Percentiles rank a stretch among this genome's conserved stretches.
Evolutionary conservation across 2,113 vertebrate genomes (phyloP).

Genomic region (Sinocyclocheilus grahami): DNA sequence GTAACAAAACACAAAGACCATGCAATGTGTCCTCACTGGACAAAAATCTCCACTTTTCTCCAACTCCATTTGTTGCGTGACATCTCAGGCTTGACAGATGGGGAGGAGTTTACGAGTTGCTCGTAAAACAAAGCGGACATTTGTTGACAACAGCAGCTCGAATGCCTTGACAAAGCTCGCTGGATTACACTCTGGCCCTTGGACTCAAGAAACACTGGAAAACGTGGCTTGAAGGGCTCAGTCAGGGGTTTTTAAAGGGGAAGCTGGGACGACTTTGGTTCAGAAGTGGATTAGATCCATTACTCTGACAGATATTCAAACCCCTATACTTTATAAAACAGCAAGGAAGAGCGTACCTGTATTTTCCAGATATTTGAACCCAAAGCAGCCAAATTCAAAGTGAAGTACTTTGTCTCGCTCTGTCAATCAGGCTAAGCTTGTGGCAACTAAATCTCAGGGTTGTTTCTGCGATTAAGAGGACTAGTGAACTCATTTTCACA

Average conservation of each 20-base stretch:
- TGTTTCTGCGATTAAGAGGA: slow-evolving; percentile 22
- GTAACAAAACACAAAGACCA: slow-evolving; percentile 1
- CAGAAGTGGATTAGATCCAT: slow-evolving; percentile 2
- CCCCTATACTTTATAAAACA: neutral
- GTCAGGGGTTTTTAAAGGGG: neutral
- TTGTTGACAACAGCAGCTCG: slow-evolving; percentile 27
- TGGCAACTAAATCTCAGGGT: neutral
- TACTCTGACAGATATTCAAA: neutral
- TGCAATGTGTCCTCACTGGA: slow-evolving; percentile 1
- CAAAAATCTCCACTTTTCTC: slow-evolving; percentile 5
- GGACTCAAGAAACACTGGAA: neutral
- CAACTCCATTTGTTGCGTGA: slow-evolving; percentile 18
- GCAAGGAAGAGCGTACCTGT: neutral
- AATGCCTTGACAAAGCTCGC: neutral
- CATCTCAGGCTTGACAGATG: slow-evolving; percentile 27
- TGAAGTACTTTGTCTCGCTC: neutral
- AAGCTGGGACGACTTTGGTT: neutral
- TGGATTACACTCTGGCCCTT: slow-evolving; percentile 39
- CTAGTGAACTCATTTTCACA: slow-evolving; percentile 24
- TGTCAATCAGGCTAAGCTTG: slow-evolving; percentile 27
- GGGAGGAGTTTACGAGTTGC: slow-evolving; percentile 17
- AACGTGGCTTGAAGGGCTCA: slow-evolving; percentile 2
- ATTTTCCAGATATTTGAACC: neutral
- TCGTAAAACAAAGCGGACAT: slow-evolving; percentile 19
- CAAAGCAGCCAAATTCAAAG: neutral